Percentiles rank a stretch among this genome's conserved stretches.
Conservation (phyloP, 2,113 vertebrate species). For the Pycnonotus jocosus region DNA sequence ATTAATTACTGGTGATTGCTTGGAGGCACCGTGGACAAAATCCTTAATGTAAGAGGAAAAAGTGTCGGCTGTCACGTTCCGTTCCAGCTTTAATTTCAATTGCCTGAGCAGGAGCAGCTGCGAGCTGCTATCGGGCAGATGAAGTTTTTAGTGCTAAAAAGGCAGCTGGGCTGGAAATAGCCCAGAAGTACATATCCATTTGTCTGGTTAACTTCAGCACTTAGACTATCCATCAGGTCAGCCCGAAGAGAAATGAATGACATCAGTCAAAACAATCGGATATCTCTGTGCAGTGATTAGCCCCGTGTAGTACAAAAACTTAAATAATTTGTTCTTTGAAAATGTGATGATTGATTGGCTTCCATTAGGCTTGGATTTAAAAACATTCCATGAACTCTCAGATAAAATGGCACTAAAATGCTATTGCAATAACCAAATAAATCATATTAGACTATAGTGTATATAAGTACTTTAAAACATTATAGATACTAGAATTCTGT, state of each 20-base stretch:
- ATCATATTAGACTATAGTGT: conserved; percentile 66
- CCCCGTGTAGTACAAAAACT: conserved; percentile 64
- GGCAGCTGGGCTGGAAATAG: conserved; percentile 70
- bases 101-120: conserved; percentile 65
- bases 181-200: conserved; percentile 63
- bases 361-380: conserved; percentile 75
- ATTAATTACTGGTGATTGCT: conserved; percentile 47
- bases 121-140: conserved; percentile 25
- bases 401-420: conserved; percentile 76
- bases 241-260: conserved; percentile 67
- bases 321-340: conserved; percentile 76
- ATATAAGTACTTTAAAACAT: conserved; percentile 72
- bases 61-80: conserved; percentile 47
- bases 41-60: conserved; percentile 60
- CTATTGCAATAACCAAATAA: conserved; percentile 73
- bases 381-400: conserved; percentile 73
- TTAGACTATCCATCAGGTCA: conserved; percentile 65
- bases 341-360: conserved; percentile 77
- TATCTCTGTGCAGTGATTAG: conserved; percentile 69
- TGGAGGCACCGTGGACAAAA: conserved; percentile 9
- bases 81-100: conserved; percentile 57
- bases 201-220: conserved; percentile 68
- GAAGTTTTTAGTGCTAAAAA: conserved; percentile 65
- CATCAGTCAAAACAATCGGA: conserved; percentile 74
- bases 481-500: conserved; percentile 66